These are phyloP conservation scores for Drosophila nr. medialis DNA, from an alignment of 2,888 invertebrate species.

Conservation along the genomic window DNA sequence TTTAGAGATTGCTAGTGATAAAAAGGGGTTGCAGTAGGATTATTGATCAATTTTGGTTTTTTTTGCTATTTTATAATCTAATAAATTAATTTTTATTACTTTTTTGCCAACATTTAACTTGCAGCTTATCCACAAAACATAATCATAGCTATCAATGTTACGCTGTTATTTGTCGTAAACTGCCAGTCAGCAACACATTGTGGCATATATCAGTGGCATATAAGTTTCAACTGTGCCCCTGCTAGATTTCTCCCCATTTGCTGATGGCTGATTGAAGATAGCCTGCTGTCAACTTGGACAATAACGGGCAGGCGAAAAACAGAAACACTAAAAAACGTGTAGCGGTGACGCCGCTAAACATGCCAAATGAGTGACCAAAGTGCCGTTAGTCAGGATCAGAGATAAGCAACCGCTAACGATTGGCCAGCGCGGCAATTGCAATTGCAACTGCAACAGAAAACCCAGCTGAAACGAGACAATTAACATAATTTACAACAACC, in stretches of 20 bases:
- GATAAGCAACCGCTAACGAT: conserved; percentile 47
- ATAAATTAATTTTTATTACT: no score
- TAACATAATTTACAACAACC: conserved; percentile 71
- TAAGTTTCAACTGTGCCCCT: conserved; percentile 6
- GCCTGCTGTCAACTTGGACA: conserved; percentile 45
- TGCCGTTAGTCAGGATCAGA: conserved; percentile 70
- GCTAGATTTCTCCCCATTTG: conserved; percentile 50
- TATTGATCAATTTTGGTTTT: no score
- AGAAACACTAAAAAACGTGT: conserved; percentile 14
- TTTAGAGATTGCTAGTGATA: background rate
- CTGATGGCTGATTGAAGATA: conserved; percentile 35
- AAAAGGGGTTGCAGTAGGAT: background rate
- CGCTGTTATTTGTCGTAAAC: background rate
- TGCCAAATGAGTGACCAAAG: conserved; percentile 44
- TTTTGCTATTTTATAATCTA: no score
- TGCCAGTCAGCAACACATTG: background rate
- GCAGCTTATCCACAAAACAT: background rate
- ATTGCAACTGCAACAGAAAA: conserved; percentile 18
- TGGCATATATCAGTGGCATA: conserved; percentile 5
- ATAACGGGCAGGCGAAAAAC: conserved; percentile 7
- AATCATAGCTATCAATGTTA: background rate
- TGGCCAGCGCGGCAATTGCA: conserved; percentile 13
- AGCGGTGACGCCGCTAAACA: conserved; percentile 34
- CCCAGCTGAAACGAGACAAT: conserved; percentile 65
- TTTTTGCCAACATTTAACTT: background rate